Percentiles rank a stretch among this genome's conserved stretches.
phyloP scores from a whole-genome alignment of 2,113 vertebrate genomes.

The Nothoprocta perdicaria region DNA sequence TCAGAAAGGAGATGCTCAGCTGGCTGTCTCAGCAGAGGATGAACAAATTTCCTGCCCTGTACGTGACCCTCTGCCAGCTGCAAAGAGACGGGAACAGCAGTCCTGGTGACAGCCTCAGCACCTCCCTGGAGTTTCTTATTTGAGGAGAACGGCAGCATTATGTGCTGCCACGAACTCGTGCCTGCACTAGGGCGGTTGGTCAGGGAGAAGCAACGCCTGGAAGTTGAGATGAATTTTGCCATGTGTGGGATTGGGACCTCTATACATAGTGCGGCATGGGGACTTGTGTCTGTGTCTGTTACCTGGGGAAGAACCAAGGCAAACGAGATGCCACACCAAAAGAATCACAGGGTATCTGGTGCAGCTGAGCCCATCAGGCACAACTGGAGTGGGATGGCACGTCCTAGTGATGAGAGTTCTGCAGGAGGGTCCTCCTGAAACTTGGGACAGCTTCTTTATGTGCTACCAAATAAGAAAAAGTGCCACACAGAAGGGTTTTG shows the following conservation, averaged over 20 bases:
- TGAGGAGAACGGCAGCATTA: accelerated
- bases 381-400: background rate
- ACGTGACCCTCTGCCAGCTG: accelerated
- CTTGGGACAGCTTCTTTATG: background rate
- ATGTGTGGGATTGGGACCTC: background rate
- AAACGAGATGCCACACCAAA: background rate
- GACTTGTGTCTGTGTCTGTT: background rate
- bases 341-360: background rate
- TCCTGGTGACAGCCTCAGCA: background rate
- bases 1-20: background rate
- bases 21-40: background rate
- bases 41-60: background rate
- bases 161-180: accelerated
- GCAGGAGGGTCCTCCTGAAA: background rate
- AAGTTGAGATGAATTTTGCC: background rate
- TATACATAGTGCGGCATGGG: accelerated
- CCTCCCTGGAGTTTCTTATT: background rate
- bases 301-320: background rate
- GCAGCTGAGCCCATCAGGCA: background rate
- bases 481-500: background rate
- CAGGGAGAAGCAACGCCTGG: background rate
- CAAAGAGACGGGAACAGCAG: background rate
- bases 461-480: background rate
- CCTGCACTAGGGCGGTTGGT: background rate
- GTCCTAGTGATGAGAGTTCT: background rate